Evolutionary conservation across 2,797 vertebrate species (phyloP), one percentile per base, ranked within the genome.

Genomic region (Hyperoplus lanceolatus): DNA sequence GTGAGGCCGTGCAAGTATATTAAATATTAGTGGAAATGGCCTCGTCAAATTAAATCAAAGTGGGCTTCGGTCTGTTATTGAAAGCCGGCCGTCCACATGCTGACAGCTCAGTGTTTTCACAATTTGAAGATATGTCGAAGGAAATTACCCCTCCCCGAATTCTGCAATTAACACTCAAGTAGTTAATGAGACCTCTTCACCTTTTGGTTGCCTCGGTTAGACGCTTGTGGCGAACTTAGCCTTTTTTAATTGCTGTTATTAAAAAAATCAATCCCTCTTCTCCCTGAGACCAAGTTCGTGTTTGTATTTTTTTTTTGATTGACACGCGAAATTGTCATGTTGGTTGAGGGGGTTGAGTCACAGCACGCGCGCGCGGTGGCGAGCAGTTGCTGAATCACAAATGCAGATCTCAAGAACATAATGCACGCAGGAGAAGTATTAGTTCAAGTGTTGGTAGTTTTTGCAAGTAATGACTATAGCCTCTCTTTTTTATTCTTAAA

Each of bases 161-260:
- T 90, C 90, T 85, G 94, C 94, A 96, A 97, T 97, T 96, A 96
- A 94, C 92, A 85, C 92, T 96, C 92, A 92, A 97, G 95, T 94
- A 94, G 93, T 95, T 96, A 95, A 96, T 96, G 95, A 96, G 96
- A 94, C 93, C 95, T 92, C 95, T 95, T 95, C 94, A 95, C 94
- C 95, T 95, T 92, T 88, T 74, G 94, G 85, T 90, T 93, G 85
- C 88, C 90, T 93, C 80, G 80, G 86, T 93, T 88, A 92, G 87
- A 90, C 91, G 89, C 92, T 93, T 92, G 88, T 89, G 91, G 71
- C 81, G 82, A 93, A 94, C 92, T 89, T 92, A 89, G 85, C 87
- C 87, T 94, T 95, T 96, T 96, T 96, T 96, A 96, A 97, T 96
- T 96, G 96, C 94, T 88, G 96, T 94, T 93, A 96, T 96, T 96